Conservation (phyloP, 1,140 invertebrate species). For the Cotesia chilonis region DNA sequence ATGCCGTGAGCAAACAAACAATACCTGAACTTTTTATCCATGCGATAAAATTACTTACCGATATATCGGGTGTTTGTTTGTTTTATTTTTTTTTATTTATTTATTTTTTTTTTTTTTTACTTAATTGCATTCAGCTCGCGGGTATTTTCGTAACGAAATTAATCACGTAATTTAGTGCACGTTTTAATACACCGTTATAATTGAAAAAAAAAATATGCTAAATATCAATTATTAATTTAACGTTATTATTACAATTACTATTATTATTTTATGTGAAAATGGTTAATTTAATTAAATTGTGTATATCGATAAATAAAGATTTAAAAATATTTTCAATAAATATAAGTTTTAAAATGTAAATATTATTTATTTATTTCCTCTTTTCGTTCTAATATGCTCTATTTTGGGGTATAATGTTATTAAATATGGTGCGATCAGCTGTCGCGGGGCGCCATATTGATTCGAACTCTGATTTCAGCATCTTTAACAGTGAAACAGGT, state of each 20-base stretch:
- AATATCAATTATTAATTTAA: no score
- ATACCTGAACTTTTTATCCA: no score
- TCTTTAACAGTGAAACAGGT: no score
- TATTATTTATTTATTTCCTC: background rate
- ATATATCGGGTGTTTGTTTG: no score
- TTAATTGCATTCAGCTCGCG: background rate
- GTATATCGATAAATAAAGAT: conserved; percentile 2
- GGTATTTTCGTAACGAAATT: background rate
- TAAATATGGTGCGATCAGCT: no score
- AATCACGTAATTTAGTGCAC: conserved; percentile 2
- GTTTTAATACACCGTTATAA: conserved; percentile 1
- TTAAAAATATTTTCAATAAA: conserved; percentile 56
- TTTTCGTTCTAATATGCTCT: background rate
- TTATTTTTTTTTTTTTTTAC: background rate
- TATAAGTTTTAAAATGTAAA: conserved; percentile 46
- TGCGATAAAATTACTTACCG: no score
- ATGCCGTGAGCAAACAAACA: no score
- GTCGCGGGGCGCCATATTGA: no score
- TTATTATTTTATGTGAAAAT: conserved; percentile 5
- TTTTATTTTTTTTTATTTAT: background rate
- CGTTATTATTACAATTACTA: background rate
- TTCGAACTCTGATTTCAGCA: no score
- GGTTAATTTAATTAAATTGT: background rate
- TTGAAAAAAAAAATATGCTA: no score
- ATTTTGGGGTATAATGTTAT: no score